These are phyloP conservation scores for Cepaea nemoralis DNA, from an alignment of 1,140 invertebrate genomes.

Conservation along the genomic window DNA sequence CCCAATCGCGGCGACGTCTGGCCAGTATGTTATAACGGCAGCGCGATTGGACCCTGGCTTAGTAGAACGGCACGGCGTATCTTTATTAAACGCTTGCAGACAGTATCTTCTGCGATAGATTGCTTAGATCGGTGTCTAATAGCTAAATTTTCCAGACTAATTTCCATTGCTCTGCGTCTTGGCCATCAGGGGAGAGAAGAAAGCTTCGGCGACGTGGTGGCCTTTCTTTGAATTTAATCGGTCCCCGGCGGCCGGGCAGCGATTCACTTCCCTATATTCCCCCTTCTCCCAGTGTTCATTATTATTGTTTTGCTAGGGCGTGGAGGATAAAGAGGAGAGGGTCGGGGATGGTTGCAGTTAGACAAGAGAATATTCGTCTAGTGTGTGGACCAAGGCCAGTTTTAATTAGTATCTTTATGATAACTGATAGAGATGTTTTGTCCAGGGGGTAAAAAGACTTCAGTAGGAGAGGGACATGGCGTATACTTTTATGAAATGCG, in stretches of 20 bases:
- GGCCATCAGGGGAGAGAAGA: neutral
- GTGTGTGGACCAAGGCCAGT: neutral
- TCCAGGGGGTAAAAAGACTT: neutral
- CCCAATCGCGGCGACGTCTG: neutral
- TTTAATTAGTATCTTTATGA: slow-evolving; percentile 15
- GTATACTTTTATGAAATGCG: too few species aligned
- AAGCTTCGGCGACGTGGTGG: slow-evolving; percentile 30
- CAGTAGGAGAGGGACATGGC: too few species aligned
- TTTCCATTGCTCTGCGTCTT: slow-evolving; percentile 32
- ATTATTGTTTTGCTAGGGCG: neutral
- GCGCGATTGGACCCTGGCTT: neutral
- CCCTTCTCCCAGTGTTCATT: neutral
- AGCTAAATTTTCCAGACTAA: slow-evolving; percentile 38
- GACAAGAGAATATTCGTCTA: neutral
- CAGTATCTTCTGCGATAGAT: slow-evolving; percentile 29
- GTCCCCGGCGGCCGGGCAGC: slow-evolving; percentile 18
- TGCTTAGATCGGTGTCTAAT: slow-evolving; percentile 40
- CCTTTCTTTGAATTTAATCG: slow-evolving; percentile 35
- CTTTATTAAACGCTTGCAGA: slow-evolving; percentile 35
- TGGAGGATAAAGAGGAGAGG: neutral
- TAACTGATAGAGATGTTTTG: neutral
- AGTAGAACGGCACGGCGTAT: neutral
- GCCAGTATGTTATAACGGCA: neutral
- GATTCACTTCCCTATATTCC: neutral
- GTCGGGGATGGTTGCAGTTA: neutral